phyloP scores from a whole-genome alignment of 1,140 invertebrate species.

The Pachyrhynchus sulphureomaculatus region DNA sequence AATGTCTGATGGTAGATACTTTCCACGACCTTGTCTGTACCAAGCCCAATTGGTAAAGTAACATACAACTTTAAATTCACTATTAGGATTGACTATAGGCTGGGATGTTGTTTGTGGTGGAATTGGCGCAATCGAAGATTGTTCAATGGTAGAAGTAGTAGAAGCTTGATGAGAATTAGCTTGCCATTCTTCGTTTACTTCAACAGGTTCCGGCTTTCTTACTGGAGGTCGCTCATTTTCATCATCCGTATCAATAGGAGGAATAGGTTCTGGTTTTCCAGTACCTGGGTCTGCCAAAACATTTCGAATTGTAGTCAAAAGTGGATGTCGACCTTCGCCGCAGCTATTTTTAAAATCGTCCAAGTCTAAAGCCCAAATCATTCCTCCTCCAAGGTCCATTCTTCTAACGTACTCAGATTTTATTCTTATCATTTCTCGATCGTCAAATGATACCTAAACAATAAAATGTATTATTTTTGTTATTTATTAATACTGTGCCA shows the following conservation, averaged over 20 bases:
- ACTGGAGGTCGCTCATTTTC: constrained; percentile 1
- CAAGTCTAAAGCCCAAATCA: constrained; percentile 89
- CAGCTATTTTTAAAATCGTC: constrained; percentile 81
- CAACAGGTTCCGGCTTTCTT: constrained; percentile 26
- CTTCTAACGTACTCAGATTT: constrained; percentile 77
- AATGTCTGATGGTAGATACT: constrained; percentile 66
- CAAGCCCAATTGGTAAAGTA: constrained; percentile 74
- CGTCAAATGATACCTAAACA: constrained; percentile 73
- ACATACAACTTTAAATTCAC: constrained; percentile 64
- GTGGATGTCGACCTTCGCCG: constrained; percentile 72
- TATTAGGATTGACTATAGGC: constrained; percentile 39
- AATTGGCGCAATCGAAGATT: constrained; percentile 1
- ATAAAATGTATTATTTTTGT: neutral
- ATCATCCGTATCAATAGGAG: constrained; percentile 13
- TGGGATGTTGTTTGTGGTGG: constrained; percentile 12
- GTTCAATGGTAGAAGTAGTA: neutral
- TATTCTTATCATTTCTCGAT: constrained; percentile 72
- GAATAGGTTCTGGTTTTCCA: constrained; percentile 32
- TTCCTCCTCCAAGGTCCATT: constrained; percentile 79
- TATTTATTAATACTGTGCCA: neutral
- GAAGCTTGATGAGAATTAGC: neutral
- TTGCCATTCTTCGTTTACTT: constrained; percentile 21
- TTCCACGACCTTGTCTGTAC: constrained; percentile 63
- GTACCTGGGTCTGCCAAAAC: constrained; percentile 58
- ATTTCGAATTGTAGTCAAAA: constrained; percentile 69